These are phyloP conservation scores for Chaetoderma sp. DNA, from an alignment of 2,888 invertebrate genomes.

Conservation along the genomic window DNA sequence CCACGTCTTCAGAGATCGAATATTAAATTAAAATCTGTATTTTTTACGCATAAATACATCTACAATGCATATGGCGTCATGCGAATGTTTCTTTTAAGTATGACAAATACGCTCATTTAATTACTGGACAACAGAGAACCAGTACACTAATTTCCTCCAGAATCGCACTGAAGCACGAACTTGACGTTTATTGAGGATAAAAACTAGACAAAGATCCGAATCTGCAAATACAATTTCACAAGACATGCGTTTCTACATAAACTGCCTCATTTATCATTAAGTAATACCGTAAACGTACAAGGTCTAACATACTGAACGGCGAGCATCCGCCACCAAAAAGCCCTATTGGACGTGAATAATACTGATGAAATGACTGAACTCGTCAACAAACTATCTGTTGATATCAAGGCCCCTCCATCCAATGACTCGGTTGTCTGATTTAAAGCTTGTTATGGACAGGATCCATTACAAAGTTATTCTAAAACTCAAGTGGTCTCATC, in stretches of 20 bases:
- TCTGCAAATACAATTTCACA: background rate
- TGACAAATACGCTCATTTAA: background rate
- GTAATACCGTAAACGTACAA: background rate
- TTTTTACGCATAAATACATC: too few relatives aligned
- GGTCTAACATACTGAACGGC: background rate
- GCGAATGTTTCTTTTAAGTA: background rate
- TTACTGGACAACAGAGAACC: background rate
- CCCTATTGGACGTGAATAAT: too few relatives aligned
- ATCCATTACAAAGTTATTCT: conserved; percentile 13
- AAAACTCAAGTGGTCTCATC: conserved; percentile 24
- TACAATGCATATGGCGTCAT: too few relatives aligned
- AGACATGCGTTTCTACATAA: background rate
- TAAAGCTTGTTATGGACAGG: too few relatives aligned
- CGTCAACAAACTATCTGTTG: too few relatives aligned
- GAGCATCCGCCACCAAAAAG: background rate
- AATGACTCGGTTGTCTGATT: too few relatives aligned
- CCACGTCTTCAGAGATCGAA: too few relatives aligned
- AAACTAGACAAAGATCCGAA: background rate
- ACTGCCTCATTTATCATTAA: background rate
- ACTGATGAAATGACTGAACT: too few relatives aligned
- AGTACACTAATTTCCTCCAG: background rate
- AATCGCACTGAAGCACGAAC: background rate
- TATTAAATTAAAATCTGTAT: too few relatives aligned
- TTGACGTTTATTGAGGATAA: background rate
- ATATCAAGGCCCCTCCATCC: too few relatives aligned